Conservation (phyloP, 2,113 vertebrate species). For the Capreolus pygargus region DNA sequence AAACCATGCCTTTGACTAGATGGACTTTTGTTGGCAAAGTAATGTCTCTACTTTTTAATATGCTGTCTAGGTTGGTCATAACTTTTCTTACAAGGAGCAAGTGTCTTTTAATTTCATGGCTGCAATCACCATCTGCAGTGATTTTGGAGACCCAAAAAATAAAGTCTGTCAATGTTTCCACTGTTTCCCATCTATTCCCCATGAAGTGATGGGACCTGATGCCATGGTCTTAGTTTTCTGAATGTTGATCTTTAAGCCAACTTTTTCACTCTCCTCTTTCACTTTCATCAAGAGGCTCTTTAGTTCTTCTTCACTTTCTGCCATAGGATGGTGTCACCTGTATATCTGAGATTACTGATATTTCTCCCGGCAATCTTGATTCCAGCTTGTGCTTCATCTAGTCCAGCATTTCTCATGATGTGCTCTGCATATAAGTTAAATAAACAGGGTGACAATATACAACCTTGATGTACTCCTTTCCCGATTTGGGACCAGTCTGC, state of each 20-base stretch:
- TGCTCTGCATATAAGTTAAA: not conserved
- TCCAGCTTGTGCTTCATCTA: not conserved
- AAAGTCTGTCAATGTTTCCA: not conserved
- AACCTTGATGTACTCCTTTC: not conserved
- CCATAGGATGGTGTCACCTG: not conserved
- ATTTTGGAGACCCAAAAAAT: not conserved
- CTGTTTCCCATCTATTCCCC: not conserved
- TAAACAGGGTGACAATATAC: not conserved
- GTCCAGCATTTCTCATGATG: not conserved
- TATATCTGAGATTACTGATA: not conserved
- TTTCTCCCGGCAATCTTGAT: not conserved
- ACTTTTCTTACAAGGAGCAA: not conserved
- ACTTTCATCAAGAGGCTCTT: not conserved
- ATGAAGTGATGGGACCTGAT: not conserved
- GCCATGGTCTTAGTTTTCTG: not conserved
- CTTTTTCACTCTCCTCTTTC: not conserved
- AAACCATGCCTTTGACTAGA: not conserved
- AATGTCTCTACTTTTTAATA: not conserved
- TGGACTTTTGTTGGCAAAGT: not conserved
- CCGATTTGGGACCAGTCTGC: rapidly evolving
- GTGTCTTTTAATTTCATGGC: not conserved
- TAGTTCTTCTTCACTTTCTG: not conserved
- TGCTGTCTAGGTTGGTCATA: not conserved
- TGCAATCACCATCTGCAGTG: not conserved
- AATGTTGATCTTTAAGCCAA: not conserved